phyloP scores from a whole-genome alignment of 2,113 vertebrate species.

The Lophochroa leadbeateri region DNA sequence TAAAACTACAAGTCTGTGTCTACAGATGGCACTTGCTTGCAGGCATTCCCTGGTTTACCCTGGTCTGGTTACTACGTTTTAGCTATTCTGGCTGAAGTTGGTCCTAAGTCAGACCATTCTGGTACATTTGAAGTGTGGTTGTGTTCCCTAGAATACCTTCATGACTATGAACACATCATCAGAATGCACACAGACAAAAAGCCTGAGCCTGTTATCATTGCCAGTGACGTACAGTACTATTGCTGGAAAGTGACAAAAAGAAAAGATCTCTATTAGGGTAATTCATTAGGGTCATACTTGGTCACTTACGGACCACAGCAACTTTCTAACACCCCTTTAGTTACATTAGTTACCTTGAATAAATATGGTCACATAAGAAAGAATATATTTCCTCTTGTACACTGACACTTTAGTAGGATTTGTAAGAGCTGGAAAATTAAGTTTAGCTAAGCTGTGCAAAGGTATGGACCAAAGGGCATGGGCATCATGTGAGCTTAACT shows the following conservation, averaged over 20 bases:
- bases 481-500: not conserved
- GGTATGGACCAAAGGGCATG: not conserved
- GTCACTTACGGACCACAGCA: not conserved
- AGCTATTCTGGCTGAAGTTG: not conserved
- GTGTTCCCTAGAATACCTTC: not conserved
- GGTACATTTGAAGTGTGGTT: not conserved
- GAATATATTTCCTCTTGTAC: not conserved
- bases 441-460: not conserved
- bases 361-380: not conserved
- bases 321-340: not conserved
- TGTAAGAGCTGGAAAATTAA: not conserved
- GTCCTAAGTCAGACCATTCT: not conserved
- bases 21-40: not conserved
- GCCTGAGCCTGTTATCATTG: not conserved
- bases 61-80: not conserved
- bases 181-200: not conserved
- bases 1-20: not conserved
- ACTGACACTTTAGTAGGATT: not conserved
- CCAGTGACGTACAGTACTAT: rapidly evolving
- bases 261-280: not conserved
- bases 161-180: not conserved
- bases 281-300: not conserved
- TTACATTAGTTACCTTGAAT: not conserved
- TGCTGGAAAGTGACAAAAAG: not conserved
- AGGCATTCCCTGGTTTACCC: not conserved